Evolutionary conservation across 2,888 invertebrate genomes (phyloP), one percentile per base, ranked within the genome.

Genomic region (Temnothorax ravouxi): DNA sequence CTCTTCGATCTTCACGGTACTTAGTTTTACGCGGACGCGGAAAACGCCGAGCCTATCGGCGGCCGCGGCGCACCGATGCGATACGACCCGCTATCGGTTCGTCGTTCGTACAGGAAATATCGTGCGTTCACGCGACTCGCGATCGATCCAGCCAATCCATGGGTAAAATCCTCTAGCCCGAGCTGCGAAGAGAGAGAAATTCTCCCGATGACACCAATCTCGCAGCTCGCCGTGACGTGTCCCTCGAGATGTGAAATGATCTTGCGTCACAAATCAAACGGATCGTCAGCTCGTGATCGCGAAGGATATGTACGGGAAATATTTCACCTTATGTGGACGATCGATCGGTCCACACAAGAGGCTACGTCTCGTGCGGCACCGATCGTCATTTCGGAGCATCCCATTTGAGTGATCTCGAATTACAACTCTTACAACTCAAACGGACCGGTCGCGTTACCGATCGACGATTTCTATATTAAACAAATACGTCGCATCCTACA

Each of bases 71-170:
- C 87, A 83, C 64, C 62, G 84, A 75, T 72, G 88, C 76, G 82
- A 11, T 62, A 81, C 87, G 87, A 69, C 87, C 83, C 69, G 75
- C 77, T 25, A 75, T 88, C 86, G 85, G 79, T 86, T 4, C 41
- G 66, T 59, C 29, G 50, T 64, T 72, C 41, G 56, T 41, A 25
- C 66, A 83, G 79, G 76, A 76, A 87, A 72, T 82, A 85, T 76
- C 80, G 77, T 56, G 62, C 77, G 77, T 82, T 85, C 62, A 34
- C n/a, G 80, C 67, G 50, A 44, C 56, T 72, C 67, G 34, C 72
- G 64, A 81, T 83, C 81, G 80, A 83, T 87, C 81, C 72, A 15
- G 38, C 29, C 25, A 62, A 50, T 29, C 4, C 50, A 41, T 41
- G 21, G 15, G n/a, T n/a, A n/a, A 3, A 44, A 59, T 1, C 21